Conservation (phyloP, 2,113 vertebrate genomes). For the Rhinolophus sinicus region DNA sequence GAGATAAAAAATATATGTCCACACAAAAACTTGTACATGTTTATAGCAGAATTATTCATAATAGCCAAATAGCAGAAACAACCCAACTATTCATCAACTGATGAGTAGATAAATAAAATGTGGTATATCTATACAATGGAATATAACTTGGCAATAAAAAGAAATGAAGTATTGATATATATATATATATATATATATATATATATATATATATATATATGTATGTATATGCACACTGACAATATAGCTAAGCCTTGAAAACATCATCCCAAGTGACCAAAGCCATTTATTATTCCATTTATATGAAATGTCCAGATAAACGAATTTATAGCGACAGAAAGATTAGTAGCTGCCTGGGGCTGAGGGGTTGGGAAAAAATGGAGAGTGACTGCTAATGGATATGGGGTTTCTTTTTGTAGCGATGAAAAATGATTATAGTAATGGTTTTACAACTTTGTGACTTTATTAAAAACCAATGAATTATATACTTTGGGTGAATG, state of each 20-base stretch:
- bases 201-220: too few relatives aligned
- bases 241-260: neutral
- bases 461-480: neutral
- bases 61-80: neutral
- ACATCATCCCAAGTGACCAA: neutral
- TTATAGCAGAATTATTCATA: neutral
- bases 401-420: neutral
- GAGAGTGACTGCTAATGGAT: neutral
- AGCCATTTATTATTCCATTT: neutral
- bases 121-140: neutral
- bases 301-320: neutral
- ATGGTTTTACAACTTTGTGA: neutral
- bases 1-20: neutral
- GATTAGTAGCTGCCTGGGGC: neutral
- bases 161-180: neutral
- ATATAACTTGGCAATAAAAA: neutral
- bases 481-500: neutral
- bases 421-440: neutral
- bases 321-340: neutral
- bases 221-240: too few relatives aligned
- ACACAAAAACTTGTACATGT: neutral
- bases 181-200: too few relatives aligned
- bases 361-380: neutral
- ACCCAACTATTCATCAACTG: neutral
- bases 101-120: neutral